Base-by-base conservation (phyloP, 2,888 invertebrate species). In the Eucriotettix oculatus region DNA sequence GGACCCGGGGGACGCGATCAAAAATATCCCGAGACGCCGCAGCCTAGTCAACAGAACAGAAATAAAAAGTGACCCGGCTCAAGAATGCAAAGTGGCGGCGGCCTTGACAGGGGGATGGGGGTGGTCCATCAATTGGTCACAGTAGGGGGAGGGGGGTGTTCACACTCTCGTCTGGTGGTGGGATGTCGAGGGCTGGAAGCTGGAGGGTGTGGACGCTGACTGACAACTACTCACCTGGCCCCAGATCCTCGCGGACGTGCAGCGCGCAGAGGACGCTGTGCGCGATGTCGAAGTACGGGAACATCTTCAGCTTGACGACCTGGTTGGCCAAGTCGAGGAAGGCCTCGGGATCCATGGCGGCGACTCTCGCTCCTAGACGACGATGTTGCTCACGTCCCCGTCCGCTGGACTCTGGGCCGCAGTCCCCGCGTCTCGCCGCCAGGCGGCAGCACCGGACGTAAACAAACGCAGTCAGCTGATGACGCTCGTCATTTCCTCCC, bases 221-320 rank as follows among this genome's bases (percentile, higher is more conserved):
- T n/a, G n/a, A n/a, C n/a, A n/a, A n/a, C n/a, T n/a, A n/a, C 83
- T 81, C 78, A 89, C 93, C 93, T 73, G 86, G 79, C 69, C 92
- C 92, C 71, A 95, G 81, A 79, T 98, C 97, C 75, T 98, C 97
- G 71, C 95, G 82, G 66, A 97, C 95, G 69, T 91, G 89, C 69
- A 97, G 79, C 71, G 96, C 94, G 78, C 93, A 94, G 68, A 97
- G 79, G 69, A 93, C 82, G 75, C 92, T 94, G 78, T 99, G 96
- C 68, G 97, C 97, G 70, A 97, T 87, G 75, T 99, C 98, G 77
- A 99, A 99, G 79, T 96, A 98, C 60, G 99, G 99, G 74, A 90
- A 99, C 97, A 99, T 98, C 82, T 98, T 96, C 68, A 98, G 80
- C 77, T 97, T 95, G 69, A 95, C 93, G 79, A 99, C 93, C 83